These are phyloP conservation scores for Sphinx pinastri DNA, from an alignment of 2,888 invertebrate genomes.

Conservation along the genomic window DNA sequence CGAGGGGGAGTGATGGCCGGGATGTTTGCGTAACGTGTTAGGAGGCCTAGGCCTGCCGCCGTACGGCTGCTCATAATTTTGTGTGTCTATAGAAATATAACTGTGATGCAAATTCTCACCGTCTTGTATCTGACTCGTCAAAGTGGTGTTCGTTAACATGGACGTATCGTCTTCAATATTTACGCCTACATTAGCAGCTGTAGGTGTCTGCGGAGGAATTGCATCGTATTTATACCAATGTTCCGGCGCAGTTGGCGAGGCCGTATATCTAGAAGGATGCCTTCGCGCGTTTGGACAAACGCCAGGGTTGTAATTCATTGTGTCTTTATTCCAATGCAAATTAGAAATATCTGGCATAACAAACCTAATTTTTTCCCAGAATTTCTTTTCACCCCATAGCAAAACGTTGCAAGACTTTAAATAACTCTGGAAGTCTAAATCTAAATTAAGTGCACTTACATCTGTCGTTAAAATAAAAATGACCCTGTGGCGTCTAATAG, in stretches of 20 bases:
- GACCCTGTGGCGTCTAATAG: slow-evolving; percentile 85
- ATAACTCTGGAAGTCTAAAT: slow-evolving; percentile 89
- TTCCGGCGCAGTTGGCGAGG: slow-evolving; percentile 88
- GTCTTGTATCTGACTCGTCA: slow-evolving; percentile 86
- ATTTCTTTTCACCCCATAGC: slow-evolving; percentile 92
- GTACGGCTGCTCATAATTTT: slow-evolving; percentile 81
- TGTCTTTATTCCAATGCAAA: slow-evolving; percentile 85
- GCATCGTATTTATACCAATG: slow-evolving; percentile 88
- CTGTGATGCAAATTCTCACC: slow-evolving; percentile 87
- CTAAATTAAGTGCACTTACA: slow-evolving; percentile 88
- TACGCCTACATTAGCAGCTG: slow-evolving; percentile 77
- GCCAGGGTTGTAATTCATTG: slow-evolving; percentile 80
- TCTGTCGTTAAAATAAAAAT: slow-evolving; percentile 84
- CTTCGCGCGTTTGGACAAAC: slow-evolving; percentile 83
- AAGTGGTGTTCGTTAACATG: slow-evolving; percentile 85
- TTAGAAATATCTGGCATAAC: slow-evolving; percentile 91
- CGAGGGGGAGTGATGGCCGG: slow-evolving; percentile 72
- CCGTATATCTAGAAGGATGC: slow-evolving; percentile 86
- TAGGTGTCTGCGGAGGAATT: slow-evolving; percentile 82
- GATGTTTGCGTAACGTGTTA: slow-evolving; percentile 75
- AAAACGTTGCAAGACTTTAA: slow-evolving; percentile 88
- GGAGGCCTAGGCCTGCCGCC: slow-evolving; percentile 76
- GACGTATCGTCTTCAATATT: slow-evolving; percentile 85
- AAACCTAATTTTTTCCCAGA: slow-evolving; percentile 94
- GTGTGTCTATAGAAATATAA: slow-evolving; percentile 87